A percentile compares a stretch with the other conserved stretches of the same genome.
Conservation (phyloP, 1,140 invertebrate genomes). For the Frieseomelitta varia region DNA sequence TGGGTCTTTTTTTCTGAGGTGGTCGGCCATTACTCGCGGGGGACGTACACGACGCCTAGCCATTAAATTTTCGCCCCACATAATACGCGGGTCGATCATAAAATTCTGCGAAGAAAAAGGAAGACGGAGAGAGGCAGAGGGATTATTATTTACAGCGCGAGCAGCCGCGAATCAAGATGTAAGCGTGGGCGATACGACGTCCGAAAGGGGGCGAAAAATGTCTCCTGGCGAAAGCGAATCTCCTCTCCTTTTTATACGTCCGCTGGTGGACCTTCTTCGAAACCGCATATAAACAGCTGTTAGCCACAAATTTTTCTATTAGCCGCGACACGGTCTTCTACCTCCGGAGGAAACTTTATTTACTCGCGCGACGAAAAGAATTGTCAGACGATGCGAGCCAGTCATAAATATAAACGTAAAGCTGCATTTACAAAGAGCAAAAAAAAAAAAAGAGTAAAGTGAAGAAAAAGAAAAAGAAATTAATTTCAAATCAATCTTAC, state of each 20-base stretch:
- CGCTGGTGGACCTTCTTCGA: not conserved
- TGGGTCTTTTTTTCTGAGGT: not conserved
- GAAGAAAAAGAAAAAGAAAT: too few relatives aligned
- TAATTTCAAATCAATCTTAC: too few relatives aligned
- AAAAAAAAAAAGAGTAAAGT: too few relatives aligned
- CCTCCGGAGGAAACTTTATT: not conserved
- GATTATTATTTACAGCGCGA: conserved; percentile 61
- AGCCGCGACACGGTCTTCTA: too few relatives aligned
- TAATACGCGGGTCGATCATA: conserved; percentile 54
- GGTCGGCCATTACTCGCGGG: conserved; percentile 46
- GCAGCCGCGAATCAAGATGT: conserved; percentile 68
- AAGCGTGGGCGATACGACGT: conserved; percentile 64
- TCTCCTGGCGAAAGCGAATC: conserved; percentile 19
- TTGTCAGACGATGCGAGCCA: not conserved
- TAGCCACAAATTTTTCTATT: not conserved
- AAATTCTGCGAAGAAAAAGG: conserved; percentile 49
- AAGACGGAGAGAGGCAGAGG: not conserved
- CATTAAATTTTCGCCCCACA: conserved; percentile 66
- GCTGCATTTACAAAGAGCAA: too few relatives aligned
- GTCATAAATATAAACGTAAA: too few relatives aligned
- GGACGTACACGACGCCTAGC: conserved; percentile 38
- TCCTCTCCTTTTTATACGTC: conserved; percentile 19
- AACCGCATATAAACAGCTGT: not conserved
- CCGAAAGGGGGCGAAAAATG: conserved; percentile 53
- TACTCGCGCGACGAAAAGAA: not conserved